Conservation (phyloP, 2,888 invertebrate genomes). For the Stegophylla sp. region DNA sequence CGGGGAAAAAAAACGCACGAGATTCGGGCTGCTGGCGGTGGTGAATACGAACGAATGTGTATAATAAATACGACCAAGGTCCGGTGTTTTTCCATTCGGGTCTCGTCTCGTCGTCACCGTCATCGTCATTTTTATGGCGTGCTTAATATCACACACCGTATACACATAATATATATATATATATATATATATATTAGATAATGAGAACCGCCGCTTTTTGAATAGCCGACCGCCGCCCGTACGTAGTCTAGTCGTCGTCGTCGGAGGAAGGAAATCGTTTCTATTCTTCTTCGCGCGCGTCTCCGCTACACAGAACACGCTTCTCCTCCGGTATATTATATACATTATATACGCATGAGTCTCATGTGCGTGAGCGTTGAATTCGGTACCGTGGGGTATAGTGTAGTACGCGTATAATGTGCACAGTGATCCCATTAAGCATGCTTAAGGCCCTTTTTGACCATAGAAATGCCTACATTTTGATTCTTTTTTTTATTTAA, state of each 20-base stretch:
- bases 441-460: no score
- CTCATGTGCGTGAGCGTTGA: not conserved
- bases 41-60: not conserved
- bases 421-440: not conserved
- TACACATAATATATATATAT: no score
- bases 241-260: no score
- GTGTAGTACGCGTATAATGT: not conserved
- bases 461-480: no score
- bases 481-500: no score
- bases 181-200: constrained; percentile 30
- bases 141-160: not conserved
- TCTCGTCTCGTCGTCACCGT: constrained; percentile 21
- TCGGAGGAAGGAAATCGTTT: constrained; percentile 37
- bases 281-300: constrained; percentile 16
- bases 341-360: not conserved
- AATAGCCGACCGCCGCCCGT: constrained; percentile 23
- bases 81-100: constrained; percentile 36
- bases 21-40: not conserved
- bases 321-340: not conserved
- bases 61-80: constrained; percentile 21
- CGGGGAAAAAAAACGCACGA: constrained; percentile 15
- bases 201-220: constrained; percentile 15
- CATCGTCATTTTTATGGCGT: constrained; percentile 32
- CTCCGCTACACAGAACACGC: not conserved
- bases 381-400: constrained; percentile 3